A percentile compares a stretch with the other conserved stretches of the same genome.
These are phyloP conservation scores for Oreochromis grahami DNA, from an alignment of 2,797 vertebrate genomes.

Conservation along the genomic window DNA sequence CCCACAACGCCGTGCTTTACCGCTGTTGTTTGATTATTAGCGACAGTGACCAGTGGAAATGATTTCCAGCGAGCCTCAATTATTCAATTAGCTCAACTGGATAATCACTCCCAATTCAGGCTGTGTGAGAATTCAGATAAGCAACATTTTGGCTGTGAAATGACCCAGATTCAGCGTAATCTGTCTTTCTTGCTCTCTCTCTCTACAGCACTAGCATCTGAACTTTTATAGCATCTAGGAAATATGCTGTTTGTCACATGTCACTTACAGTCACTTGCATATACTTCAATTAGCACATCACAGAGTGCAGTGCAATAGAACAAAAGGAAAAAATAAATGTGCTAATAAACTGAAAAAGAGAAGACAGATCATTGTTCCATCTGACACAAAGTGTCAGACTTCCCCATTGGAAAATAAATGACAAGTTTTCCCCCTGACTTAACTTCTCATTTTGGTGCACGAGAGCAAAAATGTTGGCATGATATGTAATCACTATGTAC, in stretches of 20 bases:
- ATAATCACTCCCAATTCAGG: constrained; percentile 45
- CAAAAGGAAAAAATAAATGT: neutral
- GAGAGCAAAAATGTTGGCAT: neutral
- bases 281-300: neutral
- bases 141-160: constrained; percentile 50
- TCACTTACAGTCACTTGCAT: neutral
- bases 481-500: constrained; percentile 32
- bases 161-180: constrained; percentile 66
- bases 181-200: constrained; percentile 7
- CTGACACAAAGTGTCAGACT: neutral
- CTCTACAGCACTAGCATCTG: neutral
- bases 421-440: neutral
- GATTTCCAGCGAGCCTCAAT: constrained; percentile 30
- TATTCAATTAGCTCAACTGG: constrained; percentile 49
- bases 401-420: constrained; percentile 9
- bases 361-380: neutral
- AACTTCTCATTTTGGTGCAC: neutral
- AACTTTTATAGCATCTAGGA: constrained; percentile 30
- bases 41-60: constrained; percentile 29
- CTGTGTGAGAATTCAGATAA: constrained; percentile 60
- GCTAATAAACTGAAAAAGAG: neutral
- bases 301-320: neutral
- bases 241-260: constrained; percentile 23
- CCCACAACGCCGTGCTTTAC: neutral
- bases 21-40: constrained; percentile 22